Base-by-base conservation (phyloP, 1,140 invertebrate species). In the Steinernema khuongi region DNA sequence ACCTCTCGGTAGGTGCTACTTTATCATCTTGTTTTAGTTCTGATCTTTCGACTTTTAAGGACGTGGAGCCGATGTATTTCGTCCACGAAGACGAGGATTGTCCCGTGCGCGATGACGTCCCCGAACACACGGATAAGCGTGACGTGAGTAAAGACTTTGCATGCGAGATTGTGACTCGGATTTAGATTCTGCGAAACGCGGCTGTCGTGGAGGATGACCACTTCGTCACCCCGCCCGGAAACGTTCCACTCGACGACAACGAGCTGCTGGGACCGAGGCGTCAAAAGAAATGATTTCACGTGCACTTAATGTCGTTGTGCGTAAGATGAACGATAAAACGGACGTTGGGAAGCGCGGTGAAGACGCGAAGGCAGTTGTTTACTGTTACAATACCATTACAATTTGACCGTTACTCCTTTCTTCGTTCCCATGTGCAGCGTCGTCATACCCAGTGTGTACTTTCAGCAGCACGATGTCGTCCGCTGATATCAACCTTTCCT, bases 251-350 rank as follows among this genome's bases (percentile, higher is more conserved):
- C 11, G 50, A 60, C 11, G 50, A 60, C 50, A 60, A 17, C 19
- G 50, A 60, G 26, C 11, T 60, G 4, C 11, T 26, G 4, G 50
- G 22, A 60, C 26, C 50, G 50, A 60, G 50, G 22, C 50, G 11
- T 60, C 50, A 60, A 60, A 60, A 60, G 22, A 60, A 60, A 26
- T 60, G 19, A 60, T n/a, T n/a, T n/a, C n/a, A n/a, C n/a, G n/a
- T n/a, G n/a, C n/a, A n/a, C n/a, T n/a, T n/a, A n/a, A n/a, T n/a
- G n/a, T n/a, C n/a, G n/a, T n/a, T n/a, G n/a, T n/a, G n/a, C n/a
- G n/a, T n/a, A n/a, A n/a, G n/a, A n/a, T n/a, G n/a, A n/a, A n/a
- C n/a, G n/a, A n/a, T n/a, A n/a, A n/a, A n/a, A n/a, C n/a, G n/a
- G n/a, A n/a, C n/a, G n/a, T n/a, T n/a, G n/a, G n/a, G n/a, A n/a